Evolutionary conservation across 2,113 vertebrate species (phyloP).

Genomic region (Corythornis madagascariensis): DNA sequence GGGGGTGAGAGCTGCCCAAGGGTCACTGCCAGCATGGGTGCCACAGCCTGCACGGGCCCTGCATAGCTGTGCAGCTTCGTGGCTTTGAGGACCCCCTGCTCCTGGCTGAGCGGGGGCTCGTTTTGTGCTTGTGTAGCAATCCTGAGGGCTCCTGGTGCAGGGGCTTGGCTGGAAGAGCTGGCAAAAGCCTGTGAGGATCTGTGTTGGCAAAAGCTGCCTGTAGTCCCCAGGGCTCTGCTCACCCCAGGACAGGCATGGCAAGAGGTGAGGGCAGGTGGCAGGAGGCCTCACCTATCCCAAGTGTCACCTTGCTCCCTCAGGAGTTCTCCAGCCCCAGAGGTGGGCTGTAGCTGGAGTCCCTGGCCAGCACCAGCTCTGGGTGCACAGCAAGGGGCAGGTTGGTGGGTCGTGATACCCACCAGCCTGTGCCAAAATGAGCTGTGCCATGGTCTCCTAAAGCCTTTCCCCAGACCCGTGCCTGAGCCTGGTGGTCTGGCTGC

Average conservation of each 20-base stretch:
- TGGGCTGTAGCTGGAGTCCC: not conserved
- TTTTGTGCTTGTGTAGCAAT: not conserved
- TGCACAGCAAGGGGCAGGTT: not conserved
- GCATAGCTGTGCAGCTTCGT: too few relatives aligned
- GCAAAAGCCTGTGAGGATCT: too few relatives aligned
- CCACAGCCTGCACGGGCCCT: not conserved
- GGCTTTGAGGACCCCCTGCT: not conserved
- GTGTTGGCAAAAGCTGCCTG: not conserved
- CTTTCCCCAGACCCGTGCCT: not conserved
- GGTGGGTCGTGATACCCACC: rapidly evolving
- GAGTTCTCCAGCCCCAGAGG: not conserved
- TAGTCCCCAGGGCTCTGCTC: not conserved
- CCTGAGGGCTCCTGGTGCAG: not conserved
- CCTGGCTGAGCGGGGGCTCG: not conserved
- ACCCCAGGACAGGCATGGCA: not conserved
- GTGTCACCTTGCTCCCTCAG: not conserved
- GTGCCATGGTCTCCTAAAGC: not conserved
- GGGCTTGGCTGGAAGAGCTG: not conserved
- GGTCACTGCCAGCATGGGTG: not conserved
- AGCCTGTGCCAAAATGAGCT: not conserved
- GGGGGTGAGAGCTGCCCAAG: not conserved
- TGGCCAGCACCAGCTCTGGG: not conserved
- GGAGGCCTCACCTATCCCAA: not conserved
- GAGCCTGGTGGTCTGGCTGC: not conserved
- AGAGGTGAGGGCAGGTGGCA: not conserved